Evolutionary conservation across 2,888 invertebrate species (phyloP).

Genomic region (Chloroclystis v-ata): DNA sequence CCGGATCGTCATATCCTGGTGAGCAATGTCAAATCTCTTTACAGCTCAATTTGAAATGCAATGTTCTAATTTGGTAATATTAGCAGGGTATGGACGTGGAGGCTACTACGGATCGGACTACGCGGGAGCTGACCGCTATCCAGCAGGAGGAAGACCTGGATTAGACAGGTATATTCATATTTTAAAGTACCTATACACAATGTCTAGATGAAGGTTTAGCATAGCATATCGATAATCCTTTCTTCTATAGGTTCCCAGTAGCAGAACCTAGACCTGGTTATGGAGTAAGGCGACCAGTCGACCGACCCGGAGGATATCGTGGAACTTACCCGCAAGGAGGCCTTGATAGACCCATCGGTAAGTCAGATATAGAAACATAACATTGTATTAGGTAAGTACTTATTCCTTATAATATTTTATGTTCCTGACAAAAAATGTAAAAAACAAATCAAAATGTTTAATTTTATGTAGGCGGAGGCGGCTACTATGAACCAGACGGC

Average conservation of each 20-base stretch:
- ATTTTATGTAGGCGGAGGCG: slow-evolving; percentile 49
- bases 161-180: slow-evolving; percentile 54
- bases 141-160: slow-evolving; percentile 70
- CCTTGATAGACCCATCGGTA: slow-evolving; percentile 63
- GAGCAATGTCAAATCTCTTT: slow-evolving; percentile 42
- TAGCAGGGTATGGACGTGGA: slow-evolving; percentile 53
- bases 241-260: slow-evolving; percentile 51
- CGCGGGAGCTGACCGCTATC: slow-evolving; percentile 58
- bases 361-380: slow-evolving; percentile 13
- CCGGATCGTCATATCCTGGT: slow-evolving; percentile 71
- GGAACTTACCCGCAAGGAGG: slow-evolving; percentile 69
- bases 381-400: no score
- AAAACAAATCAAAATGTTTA: neutral
- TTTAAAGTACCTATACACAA: no score
- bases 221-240: neutral
- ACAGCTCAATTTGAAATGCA: slow-evolving; percentile 21
- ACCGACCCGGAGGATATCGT: slow-evolving; percentile 73
- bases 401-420: no score
- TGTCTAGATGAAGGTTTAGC: no score
- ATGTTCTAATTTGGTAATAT: slow-evolving; percentile 27
- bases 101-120: slow-evolving; percentile 64
- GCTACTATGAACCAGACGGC: slow-evolving; percentile 57
- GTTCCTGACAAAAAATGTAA: neutral
- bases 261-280: slow-evolving; percentile 66
- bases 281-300: slow-evolving; percentile 56